Evolutionary conservation across 1,140 invertebrate species (phyloP).

Genomic region (Drosophila teissieri): DNA sequence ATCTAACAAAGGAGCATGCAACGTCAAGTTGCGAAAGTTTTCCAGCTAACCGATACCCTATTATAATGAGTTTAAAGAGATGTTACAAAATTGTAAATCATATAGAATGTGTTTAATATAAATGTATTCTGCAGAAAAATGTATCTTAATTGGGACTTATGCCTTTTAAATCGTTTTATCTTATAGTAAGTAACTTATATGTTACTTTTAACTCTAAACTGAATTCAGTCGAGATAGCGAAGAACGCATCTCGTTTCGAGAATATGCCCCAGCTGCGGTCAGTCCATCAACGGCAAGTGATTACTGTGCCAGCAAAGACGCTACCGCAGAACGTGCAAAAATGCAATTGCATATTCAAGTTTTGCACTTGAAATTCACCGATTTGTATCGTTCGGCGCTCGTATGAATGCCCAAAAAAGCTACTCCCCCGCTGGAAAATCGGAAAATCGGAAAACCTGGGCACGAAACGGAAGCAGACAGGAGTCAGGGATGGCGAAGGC

Average conservation of each 20-base stretch:
- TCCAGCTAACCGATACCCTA: not conserved
- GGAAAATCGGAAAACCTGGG: slow-evolving; percentile 10
- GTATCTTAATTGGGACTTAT: no score
- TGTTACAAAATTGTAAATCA: no score
- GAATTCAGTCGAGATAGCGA: slow-evolving; percentile 47
- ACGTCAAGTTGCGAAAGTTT: not conserved
- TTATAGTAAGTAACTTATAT: no score
- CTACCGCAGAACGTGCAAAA: slow-evolving; percentile 53
- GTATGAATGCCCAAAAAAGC: slow-evolving; percentile 68
- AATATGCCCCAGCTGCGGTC: no score
- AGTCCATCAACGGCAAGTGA: slow-evolving; percentile 20
- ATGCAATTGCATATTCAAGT: slow-evolving; percentile 81
- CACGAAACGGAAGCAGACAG: slow-evolving; percentile 68
- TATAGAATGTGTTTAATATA: no score
- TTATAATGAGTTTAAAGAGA: no score
- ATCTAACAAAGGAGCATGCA: slow-evolving; percentile 32
- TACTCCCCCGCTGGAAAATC: slow-evolving; percentile 6
- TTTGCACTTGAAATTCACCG: slow-evolving; percentile 80
- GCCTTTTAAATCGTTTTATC: no score
- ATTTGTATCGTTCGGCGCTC: slow-evolving; percentile 72
- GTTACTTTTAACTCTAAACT: not conserved
- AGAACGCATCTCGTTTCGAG: no score
- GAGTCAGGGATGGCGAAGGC: slow-evolving; percentile 12
- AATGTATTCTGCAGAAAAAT: no score
- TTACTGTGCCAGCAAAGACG: slow-evolving; percentile 37